Evolutionary conservation across 1,140 invertebrate species (phyloP), one percentile per base, ranked within the genome.

Genomic region (Drosophila varians): DNA sequence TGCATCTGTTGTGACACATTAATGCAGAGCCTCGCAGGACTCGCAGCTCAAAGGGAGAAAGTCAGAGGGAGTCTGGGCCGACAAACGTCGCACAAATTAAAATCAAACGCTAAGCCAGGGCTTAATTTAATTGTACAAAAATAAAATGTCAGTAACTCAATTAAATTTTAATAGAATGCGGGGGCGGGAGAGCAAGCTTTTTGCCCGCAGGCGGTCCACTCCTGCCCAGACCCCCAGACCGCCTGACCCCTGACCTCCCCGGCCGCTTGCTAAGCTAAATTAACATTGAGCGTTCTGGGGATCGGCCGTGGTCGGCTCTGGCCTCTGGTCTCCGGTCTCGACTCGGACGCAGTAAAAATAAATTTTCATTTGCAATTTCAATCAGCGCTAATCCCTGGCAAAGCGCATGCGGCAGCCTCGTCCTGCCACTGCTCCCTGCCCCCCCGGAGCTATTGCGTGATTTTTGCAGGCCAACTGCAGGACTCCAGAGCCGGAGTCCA

Each of bases 281-380:
- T 86, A 86, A 84, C 80, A 84, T 75, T 79, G 57, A 25, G 58
- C 34, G 42, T 54, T 36, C 8, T 25, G 54, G 31, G 53, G 23
- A 6, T 6, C 23, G 40, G 52, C 9, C 8, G 38, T 38, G 36
- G 36, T 38, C 38, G 14, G 38, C 38, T 42, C 38, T 40, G 36
- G n/a, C n/a, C n/a, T n/a, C n/a, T n/a, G n/a, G n/a, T n/a, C n/a
- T n/a, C n/a, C n/a, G n/a, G 12, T 43, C 57, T 14, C 34, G 55
- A 53, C 25, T 51, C 19, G 38, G 65, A 71, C 71, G 71, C 71
- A 88, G 83, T 88, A 74, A 89, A 86, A 89, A 89, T 89, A 89
- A 89, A 89, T 89, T 89, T 89, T 89, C 86, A 89, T 89, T 89
- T 89, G 87, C 86, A 89, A 89, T 89, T 89, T 89, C 86, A 89